Conservation (phyloP, 2,797 vertebrate species). For the Sebastes diploproa region DNA sequence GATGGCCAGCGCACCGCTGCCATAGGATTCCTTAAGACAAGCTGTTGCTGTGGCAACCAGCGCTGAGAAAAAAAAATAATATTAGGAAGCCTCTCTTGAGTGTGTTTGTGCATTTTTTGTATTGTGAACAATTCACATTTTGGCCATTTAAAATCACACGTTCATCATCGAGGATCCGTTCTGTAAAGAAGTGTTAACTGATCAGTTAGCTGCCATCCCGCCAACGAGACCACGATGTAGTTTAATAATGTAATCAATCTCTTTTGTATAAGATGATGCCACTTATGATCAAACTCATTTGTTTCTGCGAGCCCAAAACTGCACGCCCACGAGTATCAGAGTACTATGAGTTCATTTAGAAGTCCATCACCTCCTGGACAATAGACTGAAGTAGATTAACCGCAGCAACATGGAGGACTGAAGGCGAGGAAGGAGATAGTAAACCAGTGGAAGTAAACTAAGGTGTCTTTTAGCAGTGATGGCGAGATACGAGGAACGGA, state of each 20-base stretch:
- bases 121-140: not conserved
- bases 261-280: not conserved
- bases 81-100: constrained; percentile 2
- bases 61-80: not conserved
- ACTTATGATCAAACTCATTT: not conserved
- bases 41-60: constrained; percentile 65
- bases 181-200: not conserved
- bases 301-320: not conserved
- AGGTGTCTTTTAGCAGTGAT: not conserved
- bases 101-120: not conserved
- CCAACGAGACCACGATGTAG: not conserved
- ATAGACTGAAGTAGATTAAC: constrained; percentile 26
- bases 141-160: not conserved
- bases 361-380: constrained; percentile 21
- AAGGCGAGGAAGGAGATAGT: not conserved
- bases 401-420: not conserved
- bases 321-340: not conserved
- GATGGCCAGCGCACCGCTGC: constrained; percentile 30
- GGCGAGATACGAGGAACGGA: not conserved
- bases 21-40: constrained; percentile 41
- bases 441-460: not conserved
- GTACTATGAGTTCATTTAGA: constrained; percentile 9
- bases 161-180: not conserved
- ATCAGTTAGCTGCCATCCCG: not conserved
- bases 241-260: not conserved